Conservation (phyloP, 23 tunicate genomes). For the Clavelina lepadiformis region DNA sequence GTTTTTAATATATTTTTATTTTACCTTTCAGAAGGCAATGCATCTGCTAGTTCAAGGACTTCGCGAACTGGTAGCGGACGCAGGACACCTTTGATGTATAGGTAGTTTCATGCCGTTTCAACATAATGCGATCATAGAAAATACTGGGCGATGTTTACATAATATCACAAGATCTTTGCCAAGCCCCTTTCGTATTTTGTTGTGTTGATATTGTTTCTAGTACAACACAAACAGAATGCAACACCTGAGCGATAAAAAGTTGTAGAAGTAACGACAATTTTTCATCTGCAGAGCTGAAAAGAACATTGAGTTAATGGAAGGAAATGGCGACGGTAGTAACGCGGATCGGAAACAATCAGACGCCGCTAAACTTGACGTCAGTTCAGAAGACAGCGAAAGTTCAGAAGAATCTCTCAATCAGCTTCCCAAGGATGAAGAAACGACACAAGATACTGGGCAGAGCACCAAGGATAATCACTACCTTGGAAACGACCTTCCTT, state of each 20-base stretch:
- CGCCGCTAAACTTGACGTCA: background rate
- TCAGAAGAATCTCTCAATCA: background rate
- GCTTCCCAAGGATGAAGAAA: background rate
- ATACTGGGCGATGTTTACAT: too few relatives aligned
- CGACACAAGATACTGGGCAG: background rate
- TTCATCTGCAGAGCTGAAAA: conserved; percentile 42
- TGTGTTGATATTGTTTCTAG: too few relatives aligned
- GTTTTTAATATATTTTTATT: too few relatives aligned
- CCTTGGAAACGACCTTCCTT: background rate
- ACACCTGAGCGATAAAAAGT: too few relatives aligned
- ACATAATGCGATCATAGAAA: too few relatives aligned
- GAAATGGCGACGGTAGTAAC: background rate
- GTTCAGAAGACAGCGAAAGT: background rate
- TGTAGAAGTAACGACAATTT: too few relatives aligned
- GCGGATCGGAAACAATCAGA: background rate
- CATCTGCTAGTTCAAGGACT: conserved; percentile 25
- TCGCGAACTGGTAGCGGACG: conserved; percentile 45
- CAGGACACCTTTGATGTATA: conserved; percentile 74
- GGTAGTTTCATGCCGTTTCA: conserved; percentile 18
- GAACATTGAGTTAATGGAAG: conserved; percentile 4
- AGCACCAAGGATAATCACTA: background rate
- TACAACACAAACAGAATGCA: too few relatives aligned
- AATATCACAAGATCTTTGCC: too few relatives aligned
- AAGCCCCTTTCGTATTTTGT: too few relatives aligned
- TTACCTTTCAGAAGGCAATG: background rate